Base-by-base conservation (phyloP, 2,888 invertebrate genomes). In the Limnephilus lunatus region DNA sequence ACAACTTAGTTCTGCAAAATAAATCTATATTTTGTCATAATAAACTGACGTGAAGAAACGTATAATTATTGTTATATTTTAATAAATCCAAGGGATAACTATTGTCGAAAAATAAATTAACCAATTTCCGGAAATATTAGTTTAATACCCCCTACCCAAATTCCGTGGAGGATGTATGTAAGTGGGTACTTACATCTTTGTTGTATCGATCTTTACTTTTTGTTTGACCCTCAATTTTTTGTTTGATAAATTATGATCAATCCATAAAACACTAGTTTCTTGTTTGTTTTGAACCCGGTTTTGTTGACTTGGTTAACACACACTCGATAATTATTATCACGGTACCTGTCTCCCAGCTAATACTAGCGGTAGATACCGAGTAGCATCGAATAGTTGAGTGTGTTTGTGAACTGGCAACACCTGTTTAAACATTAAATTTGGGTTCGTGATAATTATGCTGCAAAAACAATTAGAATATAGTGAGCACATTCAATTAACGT, bases 391-490 rank as follows among this genome's bases (percentile, higher is more conserved):
- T 68, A 68, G 68, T 25, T 9, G 2, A 68, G 68, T 25, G n/a
- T 68, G 68, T 68, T n/a, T 68, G 68, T n/a, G 68, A n/a, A 68
- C 68, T 68, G 9, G 68, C 68, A 68, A 68, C 68, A 68, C 68
- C 68, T 68, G 68, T 68, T 68, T n/a, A 68, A 68, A 68, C 68
- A 68, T 25, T 25, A 68, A n/a, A 68, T 68, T 68, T 68, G 68
- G 68, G 68, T 68, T 68, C 25, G 68, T 68, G 68, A 25, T 68
- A 68, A 68, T 68, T 68, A 68, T 68, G 9, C 68, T 68, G 68
- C 68, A 68, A 68, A 68, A 68, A 68, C 68, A 68, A 68, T 68
- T 68, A 68, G 68, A 68, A 68, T 68, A 68, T n/a, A n/a, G 68
- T 68, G 68, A 68, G 68, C 68, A 68, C n/a, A 25, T n/a, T 68